Conservation (phyloP, 2,113 vertebrate species). For the Anhinga anhinga region DNA sequence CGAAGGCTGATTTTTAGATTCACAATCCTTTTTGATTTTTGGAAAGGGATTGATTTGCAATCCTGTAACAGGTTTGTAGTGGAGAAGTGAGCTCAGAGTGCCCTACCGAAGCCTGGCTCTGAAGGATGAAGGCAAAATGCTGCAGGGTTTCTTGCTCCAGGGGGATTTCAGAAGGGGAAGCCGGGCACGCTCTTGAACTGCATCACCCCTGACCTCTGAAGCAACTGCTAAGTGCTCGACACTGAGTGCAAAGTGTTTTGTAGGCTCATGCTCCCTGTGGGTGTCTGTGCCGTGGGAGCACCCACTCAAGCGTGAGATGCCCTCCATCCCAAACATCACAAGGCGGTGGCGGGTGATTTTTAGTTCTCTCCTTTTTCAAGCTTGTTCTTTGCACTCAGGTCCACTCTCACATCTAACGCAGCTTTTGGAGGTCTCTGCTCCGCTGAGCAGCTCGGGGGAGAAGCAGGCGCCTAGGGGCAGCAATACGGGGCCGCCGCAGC, state of each 20-base stretch:
- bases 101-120: not conserved
- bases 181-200: no score
- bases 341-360: not conserved
- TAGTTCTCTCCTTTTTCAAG: not conserved
- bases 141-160: not conserved
- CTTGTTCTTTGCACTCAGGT: not conserved
- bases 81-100: not conserved
- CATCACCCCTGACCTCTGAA: not conserved
- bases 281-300: not conserved
- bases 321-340: not conserved
- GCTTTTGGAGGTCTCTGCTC: not conserved
- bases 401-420: not conserved
- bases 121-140: not conserved
- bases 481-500: not conserved
- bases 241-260: not conserved
- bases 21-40: not conserved
- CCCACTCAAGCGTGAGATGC: not conserved
- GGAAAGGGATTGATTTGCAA: not conserved
- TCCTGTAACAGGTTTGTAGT: not conserved
- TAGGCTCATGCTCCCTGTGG: not conserved
- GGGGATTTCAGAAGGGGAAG: not conserved
- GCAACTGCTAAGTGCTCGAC: not conserved
- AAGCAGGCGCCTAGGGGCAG: not conserved
- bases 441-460: not conserved
- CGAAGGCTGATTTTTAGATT: not conserved